phyloP scores from a whole-genome alignment of 2,888 invertebrate species.

The Amblyjoppa proteus region DNA sequence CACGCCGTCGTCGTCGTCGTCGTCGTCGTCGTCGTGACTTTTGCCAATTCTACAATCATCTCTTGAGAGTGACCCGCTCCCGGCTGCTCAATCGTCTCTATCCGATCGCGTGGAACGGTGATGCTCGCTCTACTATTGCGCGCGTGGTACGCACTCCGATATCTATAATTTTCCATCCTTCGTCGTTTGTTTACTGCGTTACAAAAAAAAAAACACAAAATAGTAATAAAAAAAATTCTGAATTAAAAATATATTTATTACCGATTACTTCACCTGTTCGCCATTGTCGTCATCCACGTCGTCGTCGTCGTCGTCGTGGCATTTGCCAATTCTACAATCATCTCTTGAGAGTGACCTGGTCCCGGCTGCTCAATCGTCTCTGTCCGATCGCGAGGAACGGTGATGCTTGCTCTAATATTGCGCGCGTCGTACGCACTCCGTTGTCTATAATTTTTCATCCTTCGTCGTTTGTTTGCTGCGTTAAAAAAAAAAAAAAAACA shows the following conservation, averaged over 20 bases:
- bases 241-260: no score
- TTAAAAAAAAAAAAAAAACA: neutral
- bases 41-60: constrained; percentile 79
- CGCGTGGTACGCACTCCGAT: constrained; percentile 77
- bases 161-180: constrained; percentile 27
- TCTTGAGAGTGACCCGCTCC: constrained; percentile 66
- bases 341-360: constrained; percentile 70
- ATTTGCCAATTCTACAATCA: constrained; percentile 78
- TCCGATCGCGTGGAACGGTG: constrained; percentile 76
- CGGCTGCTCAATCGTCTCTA: constrained; percentile 73
- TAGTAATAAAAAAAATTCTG: neutral
- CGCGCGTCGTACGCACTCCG: constrained; percentile 79
- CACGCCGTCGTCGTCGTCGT: no score
- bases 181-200: neutral
- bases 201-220: neutral
- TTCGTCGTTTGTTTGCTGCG: neutral
- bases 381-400: constrained; percentile 75
- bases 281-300: constrained; percentile 3
- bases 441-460: constrained; percentile 30
- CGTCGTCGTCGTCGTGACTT: constrained; percentile 64
- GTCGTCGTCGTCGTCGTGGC: constrained; percentile 45
- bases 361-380: constrained; percentile 72
- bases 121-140: constrained; percentile 79
- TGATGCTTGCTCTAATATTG: constrained; percentile 79
- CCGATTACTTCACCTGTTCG: constrained; percentile 2